Percentiles rank a stretch among this genome's conserved stretches.
Conservation (phyloP, 2,797 vertebrate species). For the Micropoecilia bifurca region DNA sequence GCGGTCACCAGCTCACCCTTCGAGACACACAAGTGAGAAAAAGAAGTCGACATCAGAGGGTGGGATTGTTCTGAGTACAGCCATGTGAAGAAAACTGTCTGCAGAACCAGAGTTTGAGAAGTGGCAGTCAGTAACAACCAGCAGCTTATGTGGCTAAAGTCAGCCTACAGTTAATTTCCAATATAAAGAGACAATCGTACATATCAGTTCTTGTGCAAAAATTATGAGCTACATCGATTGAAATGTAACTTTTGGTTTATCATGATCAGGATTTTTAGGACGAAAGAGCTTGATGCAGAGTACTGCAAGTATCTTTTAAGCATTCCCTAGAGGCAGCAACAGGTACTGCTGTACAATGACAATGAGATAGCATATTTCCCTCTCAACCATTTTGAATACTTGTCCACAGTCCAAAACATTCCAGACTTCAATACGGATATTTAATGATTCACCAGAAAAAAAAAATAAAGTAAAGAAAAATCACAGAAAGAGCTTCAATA, state of each 20-base stretch:
- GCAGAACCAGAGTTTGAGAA: background rate
- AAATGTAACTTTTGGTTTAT: background rate
- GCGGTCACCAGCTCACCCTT: constrained; percentile 97
- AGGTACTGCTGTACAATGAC: background rate
- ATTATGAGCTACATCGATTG: background rate
- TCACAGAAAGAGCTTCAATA: background rate
- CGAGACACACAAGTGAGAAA: constrained; percentile 51
- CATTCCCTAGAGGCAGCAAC: background rate
- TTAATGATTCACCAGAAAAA: background rate
- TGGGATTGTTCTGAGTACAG: background rate
- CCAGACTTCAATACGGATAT: background rate
- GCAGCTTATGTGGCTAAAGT: background rate
- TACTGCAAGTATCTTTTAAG: background rate
- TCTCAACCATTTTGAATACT: background rate
- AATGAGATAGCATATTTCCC: background rate
- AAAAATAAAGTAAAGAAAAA: background rate
- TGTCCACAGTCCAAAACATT: background rate
- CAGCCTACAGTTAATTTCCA: background rate
- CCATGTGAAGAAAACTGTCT: constrained; percentile 8
- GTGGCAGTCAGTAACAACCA: background rate
- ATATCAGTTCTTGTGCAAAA: background rate
- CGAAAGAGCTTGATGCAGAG: background rate
- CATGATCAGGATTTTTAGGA: background rate
- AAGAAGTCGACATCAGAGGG: background rate
- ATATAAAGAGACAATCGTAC: background rate